A percentile compares a stretch with the other conserved stretches of the same genome.
Evolutionary conservation across 92 coral and sea anemone species (phyloP).

Genomic region (Muricea muricata): DNA sequence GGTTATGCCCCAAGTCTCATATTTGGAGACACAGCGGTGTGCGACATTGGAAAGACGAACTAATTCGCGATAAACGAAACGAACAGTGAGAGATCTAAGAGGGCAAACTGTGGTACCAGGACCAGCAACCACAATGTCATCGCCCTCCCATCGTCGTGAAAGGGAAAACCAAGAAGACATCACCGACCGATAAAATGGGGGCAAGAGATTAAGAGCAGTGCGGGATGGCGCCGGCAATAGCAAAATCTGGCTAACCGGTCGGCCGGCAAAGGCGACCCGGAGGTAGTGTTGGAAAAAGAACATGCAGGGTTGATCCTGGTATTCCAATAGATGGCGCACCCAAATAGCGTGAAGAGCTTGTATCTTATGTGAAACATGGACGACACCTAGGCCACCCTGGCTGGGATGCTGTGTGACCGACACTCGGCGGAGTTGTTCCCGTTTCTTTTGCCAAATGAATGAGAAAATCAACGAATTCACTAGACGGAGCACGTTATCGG

Average conservation of each 20-base stretch:
- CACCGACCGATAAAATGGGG: slow-evolving; percentile 16
- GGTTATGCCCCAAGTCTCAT: not conserved
- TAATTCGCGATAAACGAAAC: not conserved
- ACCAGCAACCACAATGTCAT: not conserved
- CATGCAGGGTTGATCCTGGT: not conserved
- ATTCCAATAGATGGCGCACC: not conserved
- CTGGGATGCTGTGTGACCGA: not conserved
- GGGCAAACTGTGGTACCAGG: not conserved
- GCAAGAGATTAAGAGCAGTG: not conserved
- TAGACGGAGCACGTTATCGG: not conserved
- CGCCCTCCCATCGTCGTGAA: not conserved
- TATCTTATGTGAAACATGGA: not conserved
- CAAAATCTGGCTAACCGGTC: not conserved
- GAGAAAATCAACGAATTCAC: not conserved
- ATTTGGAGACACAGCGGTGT: not conserved
- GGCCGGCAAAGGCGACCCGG: not conserved
- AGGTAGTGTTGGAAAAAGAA: not conserved
- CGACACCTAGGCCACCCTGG: not conserved
- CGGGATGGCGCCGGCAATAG: not conserved
- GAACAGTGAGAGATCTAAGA: not conserved
- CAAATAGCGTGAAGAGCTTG: not conserved
- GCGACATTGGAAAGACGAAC: not conserved
- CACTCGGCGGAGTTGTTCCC: not conserved
- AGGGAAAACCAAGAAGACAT: slow-evolving; percentile 1
- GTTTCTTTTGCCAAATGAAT: slow-evolving; percentile 44